phyloP scores from a whole-genome alignment of 2,888 invertebrate genomes.

The Epirrhoe tristata region DNA sequence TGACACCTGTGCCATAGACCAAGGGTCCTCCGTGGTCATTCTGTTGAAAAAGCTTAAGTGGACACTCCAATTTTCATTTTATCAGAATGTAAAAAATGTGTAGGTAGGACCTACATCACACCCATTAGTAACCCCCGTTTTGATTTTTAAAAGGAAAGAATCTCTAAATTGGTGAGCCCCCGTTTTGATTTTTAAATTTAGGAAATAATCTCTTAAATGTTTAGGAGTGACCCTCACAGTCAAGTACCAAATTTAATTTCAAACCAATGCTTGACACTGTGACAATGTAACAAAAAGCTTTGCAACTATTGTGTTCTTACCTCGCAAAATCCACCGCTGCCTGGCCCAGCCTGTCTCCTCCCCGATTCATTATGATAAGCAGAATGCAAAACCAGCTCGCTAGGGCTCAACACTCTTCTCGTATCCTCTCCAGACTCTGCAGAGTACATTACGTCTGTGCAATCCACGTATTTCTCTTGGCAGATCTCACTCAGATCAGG shows the following conservation, averaged over 20 bases:
- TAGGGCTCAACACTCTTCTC: slow-evolving; percentile 48
- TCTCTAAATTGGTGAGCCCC: no score
- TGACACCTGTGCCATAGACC: slow-evolving; percentile 53
- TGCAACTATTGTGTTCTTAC: slow-evolving; percentile 42
- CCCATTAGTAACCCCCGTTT: no score
- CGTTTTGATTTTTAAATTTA: no score
- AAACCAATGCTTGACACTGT: no score
- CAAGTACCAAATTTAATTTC: no score
- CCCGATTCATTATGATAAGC: slow-evolving; percentile 56
- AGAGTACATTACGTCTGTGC: slow-evolving; percentile 62
- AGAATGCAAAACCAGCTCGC: slow-evolving; percentile 58
- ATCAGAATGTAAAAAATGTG: no score
- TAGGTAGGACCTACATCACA: no score
- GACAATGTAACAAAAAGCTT: neutral
- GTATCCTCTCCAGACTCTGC: slow-evolving; percentile 47
- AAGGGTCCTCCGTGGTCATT: slow-evolving; percentile 73
- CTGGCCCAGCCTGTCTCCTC: slow-evolving; percentile 39
- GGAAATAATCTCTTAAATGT: no score
- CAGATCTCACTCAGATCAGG: slow-evolving; percentile 62
- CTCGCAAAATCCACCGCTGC: slow-evolving; percentile 72
- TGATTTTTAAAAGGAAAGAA: no score
- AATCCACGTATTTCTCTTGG: slow-evolving; percentile 70
- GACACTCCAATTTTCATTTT: neutral
- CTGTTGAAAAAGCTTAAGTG: slow-evolving; percentile 45
- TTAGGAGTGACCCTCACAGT: no score